These are phyloP conservation scores for Psittacara wagleri DNA, from an alignment of 2,113 vertebrate species.

Conservation along the genomic window DNA sequence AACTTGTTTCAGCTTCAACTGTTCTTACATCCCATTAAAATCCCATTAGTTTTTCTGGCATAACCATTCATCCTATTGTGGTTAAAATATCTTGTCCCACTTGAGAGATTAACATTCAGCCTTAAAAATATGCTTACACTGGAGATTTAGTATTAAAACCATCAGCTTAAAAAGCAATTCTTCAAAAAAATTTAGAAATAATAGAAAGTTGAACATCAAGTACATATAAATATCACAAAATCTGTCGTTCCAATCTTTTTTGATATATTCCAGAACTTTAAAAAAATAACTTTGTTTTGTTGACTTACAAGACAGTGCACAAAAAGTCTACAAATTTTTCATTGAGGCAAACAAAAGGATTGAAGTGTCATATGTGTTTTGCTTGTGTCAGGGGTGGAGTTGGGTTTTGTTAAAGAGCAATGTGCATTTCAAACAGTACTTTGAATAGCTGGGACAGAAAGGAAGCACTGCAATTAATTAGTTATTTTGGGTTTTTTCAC, in stretches of 20 bases:
- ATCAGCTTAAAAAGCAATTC: not conserved
- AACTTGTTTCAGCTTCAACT: not conserved
- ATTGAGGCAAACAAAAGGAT: not conserved
- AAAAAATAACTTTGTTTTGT: not conserved
- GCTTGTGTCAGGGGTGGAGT: not conserved
- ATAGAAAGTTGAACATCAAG: not conserved
- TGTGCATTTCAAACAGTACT: not conserved
- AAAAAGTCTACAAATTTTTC: not conserved
- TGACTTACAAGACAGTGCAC: not conserved
- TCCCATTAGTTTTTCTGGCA: not conserved
- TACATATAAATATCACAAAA: not conserved
- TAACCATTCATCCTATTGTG: not conserved
- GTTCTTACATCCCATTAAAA: not conserved
- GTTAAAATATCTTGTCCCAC: not conserved
- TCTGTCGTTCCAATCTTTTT: not conserved
- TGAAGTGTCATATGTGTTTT: not conserved
- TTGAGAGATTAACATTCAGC: not conserved
- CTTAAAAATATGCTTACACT: not conserved
- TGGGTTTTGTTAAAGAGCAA: not conserved
- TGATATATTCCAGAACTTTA: not conserved
- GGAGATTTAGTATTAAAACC: not conserved
- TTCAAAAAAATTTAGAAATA: not conserved
- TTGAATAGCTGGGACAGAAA: conserved; percentile 9
- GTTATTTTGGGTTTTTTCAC: not conserved
- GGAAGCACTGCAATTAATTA: conserved; percentile 24